These are phyloP conservation scores for Lagopus leucura DNA, from an alignment of 2,113 vertebrate species.

Conservation along the genomic window DNA sequence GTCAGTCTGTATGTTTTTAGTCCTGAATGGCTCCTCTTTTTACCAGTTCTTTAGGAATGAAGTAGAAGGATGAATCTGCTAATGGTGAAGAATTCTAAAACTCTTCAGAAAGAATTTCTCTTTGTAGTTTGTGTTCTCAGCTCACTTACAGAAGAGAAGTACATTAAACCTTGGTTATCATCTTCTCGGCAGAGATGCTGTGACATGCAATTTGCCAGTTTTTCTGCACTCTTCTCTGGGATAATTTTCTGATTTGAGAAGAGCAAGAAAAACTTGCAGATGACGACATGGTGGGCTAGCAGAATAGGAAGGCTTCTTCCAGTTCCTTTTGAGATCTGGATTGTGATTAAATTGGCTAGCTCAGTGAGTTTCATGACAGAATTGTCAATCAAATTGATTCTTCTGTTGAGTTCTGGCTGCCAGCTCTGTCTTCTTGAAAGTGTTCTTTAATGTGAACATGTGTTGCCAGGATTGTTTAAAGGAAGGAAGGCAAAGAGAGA, in stretches of 20 bases:
- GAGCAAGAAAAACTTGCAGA: not conserved
- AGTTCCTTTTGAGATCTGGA: not conserved
- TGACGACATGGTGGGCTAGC: fast-evolving
- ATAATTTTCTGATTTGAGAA: not conserved
- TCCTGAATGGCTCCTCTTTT: not conserved
- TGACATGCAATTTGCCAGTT: not conserved
- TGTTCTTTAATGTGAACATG: no score
- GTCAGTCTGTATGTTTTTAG: not conserved
- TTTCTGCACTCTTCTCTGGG: not conserved
- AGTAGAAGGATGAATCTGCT: not conserved
- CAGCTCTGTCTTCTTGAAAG: not conserved
- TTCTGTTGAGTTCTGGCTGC: not conserved
- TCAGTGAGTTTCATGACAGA: not conserved
- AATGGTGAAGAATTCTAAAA: not conserved
- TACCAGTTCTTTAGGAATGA: not conserved
- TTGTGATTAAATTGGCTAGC: not conserved
- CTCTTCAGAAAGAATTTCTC: not conserved
- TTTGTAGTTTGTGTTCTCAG: not conserved
- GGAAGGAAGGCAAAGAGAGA: no score
- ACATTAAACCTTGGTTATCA: not conserved
- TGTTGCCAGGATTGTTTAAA: no score
- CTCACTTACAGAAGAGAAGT: not conserved
- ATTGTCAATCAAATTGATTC: not conserved
- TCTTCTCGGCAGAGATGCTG: not conserved
- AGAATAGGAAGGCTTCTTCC: not conserved